A percentile compares a stretch with the other conserved stretches of the same genome.
Conservation (phyloP, 1,140 invertebrate species). For the Carcinoscorpius rotundicauda region DNA sequence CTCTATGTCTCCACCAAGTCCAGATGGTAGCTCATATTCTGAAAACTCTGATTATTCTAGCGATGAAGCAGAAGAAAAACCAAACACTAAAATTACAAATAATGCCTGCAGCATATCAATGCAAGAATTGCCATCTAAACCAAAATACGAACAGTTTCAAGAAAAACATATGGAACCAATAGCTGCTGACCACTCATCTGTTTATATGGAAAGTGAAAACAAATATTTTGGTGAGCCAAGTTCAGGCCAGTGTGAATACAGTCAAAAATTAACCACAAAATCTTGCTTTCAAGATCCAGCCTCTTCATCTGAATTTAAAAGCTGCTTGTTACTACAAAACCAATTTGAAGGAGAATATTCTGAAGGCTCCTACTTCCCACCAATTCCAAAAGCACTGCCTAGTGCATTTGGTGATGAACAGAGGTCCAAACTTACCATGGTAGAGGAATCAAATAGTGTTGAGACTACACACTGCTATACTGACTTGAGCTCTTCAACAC, state of each 20-base stretch:
- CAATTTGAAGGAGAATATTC: no score
- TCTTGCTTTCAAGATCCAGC: no score
- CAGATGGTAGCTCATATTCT: slow-evolving; percentile 40
- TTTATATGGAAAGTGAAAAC: background rate
- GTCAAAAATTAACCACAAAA: background rate
- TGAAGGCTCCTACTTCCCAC: no score
- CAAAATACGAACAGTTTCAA: background rate
- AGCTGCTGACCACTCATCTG: background rate
- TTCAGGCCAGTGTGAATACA: background rate
- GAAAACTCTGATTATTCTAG: slow-evolving; percentile 38
- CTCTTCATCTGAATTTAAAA: no score
- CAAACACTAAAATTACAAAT: slow-evolving; percentile 7
- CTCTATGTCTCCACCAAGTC: slow-evolving; percentile 24
- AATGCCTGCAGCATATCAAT: background rate
- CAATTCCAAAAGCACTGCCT: no score
- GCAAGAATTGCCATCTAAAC: background rate
- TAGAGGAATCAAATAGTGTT: background rate
- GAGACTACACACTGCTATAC: slow-evolving; percentile 31
- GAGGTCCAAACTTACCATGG: background rate
- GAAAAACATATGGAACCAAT: background rate
- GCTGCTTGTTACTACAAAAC: no score
- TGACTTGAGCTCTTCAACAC: slow-evolving; percentile 26
- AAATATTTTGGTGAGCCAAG: background rate
- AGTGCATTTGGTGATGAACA: no score
- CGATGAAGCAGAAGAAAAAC: slow-evolving; percentile 20